A percentile compares a stretch with the other conserved stretches of the same genome.
These are phyloP conservation scores for Mythimna impura DNA, from an alignment of 2,888 invertebrate species.

Conservation along the genomic window DNA sequence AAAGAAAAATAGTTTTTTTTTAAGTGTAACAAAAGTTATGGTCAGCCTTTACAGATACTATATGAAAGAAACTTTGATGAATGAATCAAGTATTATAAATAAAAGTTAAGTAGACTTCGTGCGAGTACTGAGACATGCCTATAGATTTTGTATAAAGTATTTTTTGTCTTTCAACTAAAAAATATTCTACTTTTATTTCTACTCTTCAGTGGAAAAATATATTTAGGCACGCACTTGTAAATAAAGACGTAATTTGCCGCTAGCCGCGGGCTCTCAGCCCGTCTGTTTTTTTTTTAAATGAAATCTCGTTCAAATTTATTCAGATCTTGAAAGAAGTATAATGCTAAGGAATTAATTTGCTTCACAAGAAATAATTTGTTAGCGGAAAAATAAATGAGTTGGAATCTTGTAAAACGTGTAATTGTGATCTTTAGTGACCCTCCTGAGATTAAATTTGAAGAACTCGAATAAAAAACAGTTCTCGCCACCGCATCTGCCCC, in stretches of 20 bases:
- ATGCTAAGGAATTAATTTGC: conserved; percentile 88
- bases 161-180: conserved; percentile 32
- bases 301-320: conserved; percentile 88
- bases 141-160: conserved; percentile 7
- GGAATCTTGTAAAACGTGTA: conserved; percentile 83
- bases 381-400: conserved; percentile 84
- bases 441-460: conserved; percentile 77
- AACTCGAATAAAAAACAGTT: conserved; percentile 72
- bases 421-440: conserved; percentile 84
- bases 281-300: conserved; percentile 80
- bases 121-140: not conserved
- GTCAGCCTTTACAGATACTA: not conserved
- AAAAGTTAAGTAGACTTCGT: not conserved
- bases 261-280: conserved; percentile 84
- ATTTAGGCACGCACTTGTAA: conserved; percentile 79
- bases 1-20: too few species aligned
- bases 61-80: not conserved
- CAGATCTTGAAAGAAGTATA: conserved; percentile 88
- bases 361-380: conserved; percentile 85
- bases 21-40: too few species aligned
- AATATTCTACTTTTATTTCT: conserved; percentile 48
- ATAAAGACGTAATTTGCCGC: conserved; percentile 88
- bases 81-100: not conserved
- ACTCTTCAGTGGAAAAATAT: conserved; percentile 73
- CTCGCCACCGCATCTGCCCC: conserved; percentile 65